phyloP scores from a whole-genome alignment of 2,113 vertebrate genomes.

The Phalacrocorax aristotelis region DNA sequence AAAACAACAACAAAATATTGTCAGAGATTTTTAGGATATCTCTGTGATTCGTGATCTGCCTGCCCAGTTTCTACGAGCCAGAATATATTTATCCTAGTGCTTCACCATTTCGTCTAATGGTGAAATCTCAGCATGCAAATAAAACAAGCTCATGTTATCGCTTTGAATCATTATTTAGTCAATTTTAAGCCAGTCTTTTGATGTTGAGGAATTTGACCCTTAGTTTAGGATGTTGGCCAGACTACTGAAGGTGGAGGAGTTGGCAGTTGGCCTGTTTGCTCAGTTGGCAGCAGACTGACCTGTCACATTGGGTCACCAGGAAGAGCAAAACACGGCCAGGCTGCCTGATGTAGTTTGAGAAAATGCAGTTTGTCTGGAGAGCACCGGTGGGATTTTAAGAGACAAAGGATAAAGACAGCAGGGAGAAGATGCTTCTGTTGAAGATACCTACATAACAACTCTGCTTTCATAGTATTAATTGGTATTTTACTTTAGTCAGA shows the following conservation, averaged over 20 bases:
- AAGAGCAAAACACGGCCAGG: not conserved
- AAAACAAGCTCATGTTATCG: not conserved
- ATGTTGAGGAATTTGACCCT: not conserved
- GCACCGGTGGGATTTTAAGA: not conserved
- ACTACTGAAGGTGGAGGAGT: not conserved
- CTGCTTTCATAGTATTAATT: slow-evolving; percentile 44
- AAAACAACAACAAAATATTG: not conserved
- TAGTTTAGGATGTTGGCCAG: not conserved
- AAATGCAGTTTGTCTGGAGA: not conserved
- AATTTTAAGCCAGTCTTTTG: not conserved
- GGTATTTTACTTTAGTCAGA: slow-evolving; percentile 41
- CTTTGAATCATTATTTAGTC: not conserved
- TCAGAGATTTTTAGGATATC: not conserved
- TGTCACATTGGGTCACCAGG: not conserved
- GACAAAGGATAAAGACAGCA: not conserved
- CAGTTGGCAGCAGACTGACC: not conserved
- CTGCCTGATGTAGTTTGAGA: not conserved
- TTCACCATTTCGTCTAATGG: not conserved
- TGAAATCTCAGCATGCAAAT: not conserved
- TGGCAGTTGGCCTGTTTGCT: not conserved
- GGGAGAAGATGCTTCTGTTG: not conserved
- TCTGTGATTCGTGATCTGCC: not conserved
- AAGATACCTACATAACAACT: not conserved
- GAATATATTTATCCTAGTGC: not conserved
- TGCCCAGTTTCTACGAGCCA: not conserved